Percentiles rank a stretch among this genome's conserved stretches.
These are phyloP conservation scores for Drymodes brunneopygia DNA, from an alignment of 2,113 vertebrate genomes.

Conservation along the genomic window DNA sequence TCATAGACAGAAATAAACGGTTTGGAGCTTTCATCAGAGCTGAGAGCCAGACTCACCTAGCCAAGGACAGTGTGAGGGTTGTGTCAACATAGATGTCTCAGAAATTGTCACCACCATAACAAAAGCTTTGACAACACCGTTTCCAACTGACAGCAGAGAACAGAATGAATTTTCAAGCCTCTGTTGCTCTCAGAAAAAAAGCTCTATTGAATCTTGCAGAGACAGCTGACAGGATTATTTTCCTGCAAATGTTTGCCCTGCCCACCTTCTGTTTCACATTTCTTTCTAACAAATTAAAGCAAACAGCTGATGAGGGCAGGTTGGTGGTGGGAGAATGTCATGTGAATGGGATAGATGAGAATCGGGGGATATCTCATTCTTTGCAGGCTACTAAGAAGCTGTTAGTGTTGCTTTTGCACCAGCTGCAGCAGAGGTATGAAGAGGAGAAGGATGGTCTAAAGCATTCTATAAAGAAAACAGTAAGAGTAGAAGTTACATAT, in stretches of 20 bases:
- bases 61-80: constrained; percentile 12
- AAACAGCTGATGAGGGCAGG: background rate
- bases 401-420: background rate
- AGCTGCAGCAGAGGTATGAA: background rate
- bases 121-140: background rate
- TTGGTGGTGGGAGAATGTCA: background rate
- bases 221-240: constrained; percentile 24
- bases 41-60: constrained; percentile 23
- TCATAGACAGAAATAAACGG: background rate
- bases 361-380: background rate
- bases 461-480: background rate
- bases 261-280: constrained; percentile 52
- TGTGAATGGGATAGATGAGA: background rate
- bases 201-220: background rate
- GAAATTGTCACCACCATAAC: background rate
- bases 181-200: background rate
- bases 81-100: background rate
- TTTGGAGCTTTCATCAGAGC: background rate
- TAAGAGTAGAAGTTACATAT: background rate
- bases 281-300: background rate
- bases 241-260: constrained; percentile 28
- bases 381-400: background rate
- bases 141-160: constrained; percentile 33
- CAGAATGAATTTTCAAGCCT: constrained; percentile 25
- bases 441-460: background rate